Evolutionary conservation across 2,797 vertebrate species (phyloP).

Genomic region (Phataginus tetradactyla): DNA sequence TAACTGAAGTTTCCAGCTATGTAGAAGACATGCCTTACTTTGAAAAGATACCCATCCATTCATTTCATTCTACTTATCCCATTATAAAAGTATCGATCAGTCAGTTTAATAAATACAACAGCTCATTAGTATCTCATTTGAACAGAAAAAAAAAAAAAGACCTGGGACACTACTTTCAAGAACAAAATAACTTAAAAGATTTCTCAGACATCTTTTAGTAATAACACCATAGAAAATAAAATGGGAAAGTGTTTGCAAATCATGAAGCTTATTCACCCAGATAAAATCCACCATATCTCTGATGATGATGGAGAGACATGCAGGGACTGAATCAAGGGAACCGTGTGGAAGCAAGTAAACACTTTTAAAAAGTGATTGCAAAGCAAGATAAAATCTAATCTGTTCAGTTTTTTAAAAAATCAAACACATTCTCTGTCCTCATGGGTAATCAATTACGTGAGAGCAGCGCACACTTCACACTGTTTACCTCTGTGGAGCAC

Average conservation of each 20-base stretch:
- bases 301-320: slow-evolving; percentile 13
- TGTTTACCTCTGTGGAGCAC: slow-evolving; percentile 30
- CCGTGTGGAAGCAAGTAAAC: slow-evolving; percentile 43
- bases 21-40: slow-evolving; percentile 17
- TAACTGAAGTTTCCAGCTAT: slow-evolving; percentile 32
- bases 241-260: slow-evolving; percentile 69
- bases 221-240: slow-evolving; percentile 54
- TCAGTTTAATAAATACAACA: slow-evolving; percentile 40
- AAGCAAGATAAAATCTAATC: slow-evolving; percentile 60
- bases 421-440: slow-evolving; percentile 51
- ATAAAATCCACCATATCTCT: slow-evolving; percentile 59
- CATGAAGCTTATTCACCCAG: slow-evolving; percentile 72
- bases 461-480: slow-evolving; percentile 2
- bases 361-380: slow-evolving; percentile 41
- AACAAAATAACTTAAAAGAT: slow-evolving; percentile 16
- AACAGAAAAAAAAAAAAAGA: neutral
- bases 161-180: neutral
- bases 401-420: neutral
- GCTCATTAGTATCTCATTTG: neutral
- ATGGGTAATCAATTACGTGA: slow-evolving; percentile 54
- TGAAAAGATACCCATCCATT: slow-evolving; percentile 36
- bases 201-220: slow-evolving; percentile 64
- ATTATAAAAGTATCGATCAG: slow-evolving; percentile 49
- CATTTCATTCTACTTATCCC: slow-evolving; percentile 25
- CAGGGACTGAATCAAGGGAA: slow-evolving; percentile 36